Conservation (phyloP, 1,140 invertebrate genomes). For the Hydropsyche tenuis region DNA sequence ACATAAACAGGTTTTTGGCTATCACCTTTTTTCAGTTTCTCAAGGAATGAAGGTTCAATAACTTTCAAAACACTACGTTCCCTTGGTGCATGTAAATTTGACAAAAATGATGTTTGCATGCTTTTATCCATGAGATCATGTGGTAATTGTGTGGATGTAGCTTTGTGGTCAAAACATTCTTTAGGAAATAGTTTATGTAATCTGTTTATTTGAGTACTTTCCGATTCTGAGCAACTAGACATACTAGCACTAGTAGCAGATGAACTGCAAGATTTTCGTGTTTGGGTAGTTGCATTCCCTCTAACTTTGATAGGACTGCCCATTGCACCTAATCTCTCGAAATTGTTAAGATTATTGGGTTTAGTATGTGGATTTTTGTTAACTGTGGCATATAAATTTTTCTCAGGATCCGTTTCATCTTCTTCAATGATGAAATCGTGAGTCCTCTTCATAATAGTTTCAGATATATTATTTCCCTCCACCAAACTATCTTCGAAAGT, state of each 20-base stretch:
- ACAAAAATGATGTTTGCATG: slow-evolving; percentile 71
- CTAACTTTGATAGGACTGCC: slow-evolving; percentile 59
- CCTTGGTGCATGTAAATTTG: slow-evolving; percentile 56
- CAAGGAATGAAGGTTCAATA: slow-evolving; percentile 70
- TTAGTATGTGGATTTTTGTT: slow-evolving; percentile 59
- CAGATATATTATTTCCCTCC: slow-evolving; percentile 40
- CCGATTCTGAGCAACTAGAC: slow-evolving; percentile 63
- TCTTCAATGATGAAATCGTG: slow-evolving; percentile 60
- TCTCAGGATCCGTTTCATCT: slow-evolving; percentile 58
- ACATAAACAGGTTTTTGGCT: slow-evolving; percentile 81
- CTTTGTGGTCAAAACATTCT: slow-evolving; percentile 58
- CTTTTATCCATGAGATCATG: slow-evolving; percentile 71
- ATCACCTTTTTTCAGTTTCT: slow-evolving; percentile 69
- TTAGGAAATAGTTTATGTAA: slow-evolving; percentile 57
- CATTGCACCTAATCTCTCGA: slow-evolving; percentile 47
- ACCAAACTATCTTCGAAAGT: slow-evolving; percentile 55
- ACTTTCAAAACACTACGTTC: slow-evolving; percentile 62
- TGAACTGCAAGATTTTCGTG: slow-evolving; percentile 58
- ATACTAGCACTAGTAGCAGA: slow-evolving; percentile 62
- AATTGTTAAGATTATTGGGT: slow-evolving; percentile 60
- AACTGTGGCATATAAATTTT: slow-evolving; percentile 60
- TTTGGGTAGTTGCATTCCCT: slow-evolving; percentile 51
- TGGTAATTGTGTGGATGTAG: slow-evolving; percentile 65
- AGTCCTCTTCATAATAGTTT: slow-evolving; percentile 48
- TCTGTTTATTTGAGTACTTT: slow-evolving; percentile 61